Percentiles rank a stretch among this genome's conserved stretches.
Evolutionary conservation across 2,888 invertebrate species (phyloP).

Genomic region (Polylopha cassiicola): DNA sequence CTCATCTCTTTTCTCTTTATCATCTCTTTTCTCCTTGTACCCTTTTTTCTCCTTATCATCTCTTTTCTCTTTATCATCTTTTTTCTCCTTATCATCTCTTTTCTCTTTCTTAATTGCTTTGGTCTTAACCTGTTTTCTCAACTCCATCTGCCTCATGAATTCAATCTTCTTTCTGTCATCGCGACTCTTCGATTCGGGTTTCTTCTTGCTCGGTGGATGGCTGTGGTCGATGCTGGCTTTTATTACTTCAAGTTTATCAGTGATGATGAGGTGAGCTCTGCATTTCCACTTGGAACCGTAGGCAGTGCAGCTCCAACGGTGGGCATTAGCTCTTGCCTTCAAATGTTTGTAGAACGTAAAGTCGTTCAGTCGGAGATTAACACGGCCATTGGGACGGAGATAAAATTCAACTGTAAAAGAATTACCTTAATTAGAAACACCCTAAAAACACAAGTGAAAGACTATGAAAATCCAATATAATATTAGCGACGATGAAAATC

Average conservation of each 20-base stretch:
- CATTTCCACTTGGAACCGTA: conserved; percentile 65
- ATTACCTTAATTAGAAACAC: conserved; percentile 5
- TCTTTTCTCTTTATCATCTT: conserved; percentile 16
- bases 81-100: conserved; percentile 1
- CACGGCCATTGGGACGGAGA: conserved; percentile 58
- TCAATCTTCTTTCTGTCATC: conserved; percentile 13
- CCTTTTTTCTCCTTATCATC: conserved; percentile 10
- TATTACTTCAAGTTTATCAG: conserved; percentile 57
- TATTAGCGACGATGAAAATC: no score
- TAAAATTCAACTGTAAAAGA: conserved; percentile 52
- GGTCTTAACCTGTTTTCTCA: conserved; percentile 12
- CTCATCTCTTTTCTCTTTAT: conserved; percentile 5
- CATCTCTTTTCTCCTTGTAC: conserved; percentile 15
- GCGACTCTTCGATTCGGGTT: conserved; percentile 25
- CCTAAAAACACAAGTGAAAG: no score
- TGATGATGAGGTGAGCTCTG: conserved; percentile 62
- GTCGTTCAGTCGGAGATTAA: conserved; percentile 62
- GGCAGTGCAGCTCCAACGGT: conserved; percentile 65
- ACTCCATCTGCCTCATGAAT: conserved; percentile 16
- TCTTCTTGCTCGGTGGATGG: conserved; percentile 49
- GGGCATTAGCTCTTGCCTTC: conserved; percentile 56
- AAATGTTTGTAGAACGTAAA: conserved; percentile 66
- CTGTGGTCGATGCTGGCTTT: conserved; percentile 57
- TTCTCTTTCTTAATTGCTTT: conserved; percentile 15
- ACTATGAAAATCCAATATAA: no score